Evolutionary conservation across 2,797 vertebrate genomes (phyloP).

Genomic region (Capromys pilorides): DNA sequence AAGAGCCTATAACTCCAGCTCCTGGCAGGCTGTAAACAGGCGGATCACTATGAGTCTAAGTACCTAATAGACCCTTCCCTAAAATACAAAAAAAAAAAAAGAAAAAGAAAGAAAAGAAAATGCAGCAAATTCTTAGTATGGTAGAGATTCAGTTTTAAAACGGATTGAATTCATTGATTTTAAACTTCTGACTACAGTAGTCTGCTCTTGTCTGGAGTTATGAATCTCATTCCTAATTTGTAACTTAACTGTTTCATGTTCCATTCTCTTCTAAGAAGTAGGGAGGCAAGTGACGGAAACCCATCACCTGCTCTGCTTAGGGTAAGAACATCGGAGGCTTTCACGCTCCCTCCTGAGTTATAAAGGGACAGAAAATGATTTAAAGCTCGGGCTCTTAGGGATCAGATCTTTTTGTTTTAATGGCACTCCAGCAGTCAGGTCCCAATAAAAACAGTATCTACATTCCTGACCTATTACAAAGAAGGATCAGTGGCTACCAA

Average conservation of each 20-base stretch:
- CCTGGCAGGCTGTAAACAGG: no score
- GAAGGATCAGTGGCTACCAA: neutral
- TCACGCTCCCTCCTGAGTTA: neutral
- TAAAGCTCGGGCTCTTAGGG: neutral
- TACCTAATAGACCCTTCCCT: no score
- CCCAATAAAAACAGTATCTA: slow-evolving; percentile 48
- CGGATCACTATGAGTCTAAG: no score
- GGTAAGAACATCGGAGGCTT: neutral
- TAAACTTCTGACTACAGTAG: neutral
- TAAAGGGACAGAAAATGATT: neutral
- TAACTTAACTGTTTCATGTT: neutral
- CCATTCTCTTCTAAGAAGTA: neutral
- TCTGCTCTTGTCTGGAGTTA: neutral
- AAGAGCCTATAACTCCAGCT: no score
- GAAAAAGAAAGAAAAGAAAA: no score
- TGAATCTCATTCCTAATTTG: neutral
- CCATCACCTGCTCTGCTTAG: neutral
- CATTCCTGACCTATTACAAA: slow-evolving; percentile 59
- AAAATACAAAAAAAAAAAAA: no score
- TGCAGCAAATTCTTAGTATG: neutral
- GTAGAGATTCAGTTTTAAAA: slow-evolving; percentile 27
- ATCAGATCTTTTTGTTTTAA: neutral
- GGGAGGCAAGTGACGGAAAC: no score
- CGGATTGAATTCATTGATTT: neutral
- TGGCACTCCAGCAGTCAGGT: neutral